Base-by-base conservation (phyloP, 2,888 invertebrate species). In the Notocelia uddmanniana region DNA sequence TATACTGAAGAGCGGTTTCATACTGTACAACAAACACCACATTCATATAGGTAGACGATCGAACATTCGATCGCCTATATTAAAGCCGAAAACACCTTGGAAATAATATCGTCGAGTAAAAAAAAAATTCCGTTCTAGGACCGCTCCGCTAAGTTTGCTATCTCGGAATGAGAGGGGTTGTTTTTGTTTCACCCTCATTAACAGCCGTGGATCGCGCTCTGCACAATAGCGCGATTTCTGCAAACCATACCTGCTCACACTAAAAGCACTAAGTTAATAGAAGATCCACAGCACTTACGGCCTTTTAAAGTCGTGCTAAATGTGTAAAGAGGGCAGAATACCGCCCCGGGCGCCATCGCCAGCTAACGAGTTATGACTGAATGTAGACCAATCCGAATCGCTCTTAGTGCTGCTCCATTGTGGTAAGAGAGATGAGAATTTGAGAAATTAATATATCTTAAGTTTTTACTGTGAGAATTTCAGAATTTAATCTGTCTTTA, bases 131-230 rank as follows among this genome's bases (percentile, higher is more conserved):
- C 26, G 13, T 10, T 64, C 37, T 13, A 64, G 15, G 52, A 21
- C 52, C 34, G 63, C 23, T 23, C 11, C 15, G 10, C 59, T 41
- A 9, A 34, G n/a, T 19, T 34, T 19, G 34, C 19, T n/a, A 23
- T 19, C 45, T 62, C n/a, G 34, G 37, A 37, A 64, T 37, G 26
- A 60, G 45, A 60, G 26, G 45, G 54, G 52, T 34, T 34, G 63
- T 58, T 59, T 50, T 70, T 70, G 64, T 66, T 70, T 55, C 60
- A 26, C 52, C 59, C 71, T 67, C 71, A 67, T 71, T 71, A 71
- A 71, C 67, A 45, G 21, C 26, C 48, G 21, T 23, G 52, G 66
- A 64, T 70, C 41, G 48, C 60, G 48, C 57, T 48, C 21, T 58
- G 69, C 57, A 71, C 67, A 67, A 71, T 71, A 45, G 37, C 50